Conservation (phyloP, 1,140 invertebrate species). For the Zaprionus inermis region DNA sequence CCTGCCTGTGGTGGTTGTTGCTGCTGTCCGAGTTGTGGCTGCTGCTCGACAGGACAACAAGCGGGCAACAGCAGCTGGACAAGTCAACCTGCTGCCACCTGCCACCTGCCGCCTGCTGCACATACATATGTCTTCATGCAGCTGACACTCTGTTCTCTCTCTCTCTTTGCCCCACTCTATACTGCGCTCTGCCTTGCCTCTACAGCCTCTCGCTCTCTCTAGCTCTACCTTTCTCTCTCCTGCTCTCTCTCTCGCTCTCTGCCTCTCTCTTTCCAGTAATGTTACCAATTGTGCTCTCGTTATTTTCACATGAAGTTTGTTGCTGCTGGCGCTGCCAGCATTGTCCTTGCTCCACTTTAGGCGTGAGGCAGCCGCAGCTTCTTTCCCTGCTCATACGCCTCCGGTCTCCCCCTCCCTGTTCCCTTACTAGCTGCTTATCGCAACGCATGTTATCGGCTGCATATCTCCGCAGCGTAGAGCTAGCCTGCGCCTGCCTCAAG, state of each 20-base stretch:
- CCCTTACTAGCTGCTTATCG: constrained; percentile 47
- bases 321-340: constrained; percentile 27
- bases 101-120: constrained; percentile 24
- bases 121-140: constrained; percentile 40
- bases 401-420: neutral
- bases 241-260: constrained; percentile 21
- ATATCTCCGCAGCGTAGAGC: constrained; percentile 39
- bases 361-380: constrained; percentile 48
- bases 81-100: constrained; percentile 29
- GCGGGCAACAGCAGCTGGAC: constrained; percentile 41
- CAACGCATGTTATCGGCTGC: constrained; percentile 67
- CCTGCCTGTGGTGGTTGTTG: constrained; percentile 29
- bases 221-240: neutral
- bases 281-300: constrained; percentile 61
- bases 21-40: constrained; percentile 25
- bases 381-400: neutral
- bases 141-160: neutral
- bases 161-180: constrained; percentile 16
- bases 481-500: constrained; percentile 49
- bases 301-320: constrained; percentile 67
- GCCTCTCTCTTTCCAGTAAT: constrained; percentile 56
- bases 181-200: neutral
- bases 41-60: constrained; percentile 52
- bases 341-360: constrained; percentile 76
- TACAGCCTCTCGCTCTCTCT: constrained; percentile 19